Evolutionary conservation across 1,140 invertebrate species (phyloP), one percentile per base, ranked within the genome.

Genomic region (Lasioglossum albipes): DNA sequence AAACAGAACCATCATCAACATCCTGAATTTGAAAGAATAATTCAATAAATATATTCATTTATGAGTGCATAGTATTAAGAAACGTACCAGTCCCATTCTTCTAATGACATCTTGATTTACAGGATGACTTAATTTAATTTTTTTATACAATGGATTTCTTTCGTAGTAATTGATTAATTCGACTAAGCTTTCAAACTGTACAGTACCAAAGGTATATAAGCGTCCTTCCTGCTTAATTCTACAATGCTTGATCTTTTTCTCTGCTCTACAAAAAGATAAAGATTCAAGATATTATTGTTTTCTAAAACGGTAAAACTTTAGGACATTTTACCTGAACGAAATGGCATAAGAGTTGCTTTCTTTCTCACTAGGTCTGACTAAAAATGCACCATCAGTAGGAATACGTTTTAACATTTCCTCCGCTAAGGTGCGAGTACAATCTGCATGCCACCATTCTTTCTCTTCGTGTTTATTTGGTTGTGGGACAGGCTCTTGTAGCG

Each of bases 231-330:
- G 94, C 91, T 97, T 97, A 42, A 99, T 98, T 70, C 97, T 95
- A 92, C 98, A 99, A 91, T 99, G 98, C 90, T 99, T 99, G 74
- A 99, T 98, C 93, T 98, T 97, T 31, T 96, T 97, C 88, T 98
- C 97, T 36, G 97, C 97, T 89, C 97, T 98, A 89, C 78, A 94
- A 92, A 10, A 36, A 65, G 61, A 1, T 64, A 62, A 59, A 69
- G 65, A n/a, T 52, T 36, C 52, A 45, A 64, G 31, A 57, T 64
- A 68, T 70, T 41, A 59, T 10, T 5, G 31, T 57, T 66, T 45
- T 52, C 16, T 20, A n/a, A 45, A 41, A 27, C 65, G 49, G 10
- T 41, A n/a, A n/a, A 59, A 1, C 2, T 70, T 81, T 31, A 36
- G 45, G 22, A 41, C 31, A 41, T 88, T 77, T 90, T 94, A 97